Conservation (phyloP, 2,797 vertebrate species). For the Natrix natrix region DNA sequence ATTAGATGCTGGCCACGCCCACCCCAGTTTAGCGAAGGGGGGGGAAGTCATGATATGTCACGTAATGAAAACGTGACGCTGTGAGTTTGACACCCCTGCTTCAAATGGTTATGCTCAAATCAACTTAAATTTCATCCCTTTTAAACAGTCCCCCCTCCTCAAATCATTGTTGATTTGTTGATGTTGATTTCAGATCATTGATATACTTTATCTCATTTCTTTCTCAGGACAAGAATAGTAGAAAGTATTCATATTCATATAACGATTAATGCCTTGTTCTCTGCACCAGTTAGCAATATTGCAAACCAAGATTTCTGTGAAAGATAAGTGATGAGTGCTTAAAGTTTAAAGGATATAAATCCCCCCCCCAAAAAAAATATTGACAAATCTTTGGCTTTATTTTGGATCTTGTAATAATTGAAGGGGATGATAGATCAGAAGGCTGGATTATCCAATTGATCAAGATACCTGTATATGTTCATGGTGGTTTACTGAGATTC, state of each 20-base stretch:
- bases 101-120: slow-evolving; percentile 47
- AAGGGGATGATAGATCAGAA: neutral
- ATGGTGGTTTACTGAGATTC: neutral
- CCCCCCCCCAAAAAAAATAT: neutral
- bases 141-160: too few relatives aligned
- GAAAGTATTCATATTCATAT: slow-evolving; percentile 8
- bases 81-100: neutral
- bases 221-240: neutral
- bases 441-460: neutral
- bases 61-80: too few relatives aligned
- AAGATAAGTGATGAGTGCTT: neutral
- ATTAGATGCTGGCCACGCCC: too few relatives aligned
- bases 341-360: neutral
- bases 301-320: neutral
- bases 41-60: too few relatives aligned
- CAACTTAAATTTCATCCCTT: slow-evolving; percentile 18
- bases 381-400: neutral
- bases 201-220: neutral
- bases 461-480: neutral
- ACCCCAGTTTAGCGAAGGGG: too few relatives aligned
- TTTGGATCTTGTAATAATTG: neutral
- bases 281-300: neutral
- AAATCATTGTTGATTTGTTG: neutral
- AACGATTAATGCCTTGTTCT: rapidly evolving
- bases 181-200: slow-evolving; percentile 27